Percentiles rank a stretch among this genome's conserved stretches.
Conservation (phyloP, 2,888 invertebrate genomes). For the Temnothorax rugatulus region DNA sequence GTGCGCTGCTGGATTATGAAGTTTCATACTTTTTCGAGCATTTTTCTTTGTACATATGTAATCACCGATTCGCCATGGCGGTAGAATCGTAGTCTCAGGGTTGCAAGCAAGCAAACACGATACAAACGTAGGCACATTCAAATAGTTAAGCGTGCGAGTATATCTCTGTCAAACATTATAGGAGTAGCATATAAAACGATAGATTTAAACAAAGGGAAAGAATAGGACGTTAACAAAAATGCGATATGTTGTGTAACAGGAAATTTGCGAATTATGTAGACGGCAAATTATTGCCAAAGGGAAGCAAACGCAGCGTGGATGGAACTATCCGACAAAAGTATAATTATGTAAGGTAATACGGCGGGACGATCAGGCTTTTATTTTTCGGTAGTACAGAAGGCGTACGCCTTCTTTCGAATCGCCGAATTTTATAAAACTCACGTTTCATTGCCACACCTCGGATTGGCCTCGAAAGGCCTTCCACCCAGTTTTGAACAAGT, state of each 20-base stretch:
- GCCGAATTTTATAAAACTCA: constrained; percentile 6
- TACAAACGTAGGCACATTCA: constrained; percentile 76
- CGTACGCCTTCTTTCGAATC: background rate
- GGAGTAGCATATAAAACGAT: constrained; percentile 63
- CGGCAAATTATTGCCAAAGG: constrained; percentile 10
- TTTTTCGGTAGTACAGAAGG: background rate
- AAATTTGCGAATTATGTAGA: constrained; percentile 23
- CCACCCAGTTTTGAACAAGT: background rate
- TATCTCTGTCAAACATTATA: constrained; percentile 74
- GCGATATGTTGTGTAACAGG: constrained; percentile 51
- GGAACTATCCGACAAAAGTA: constrained; percentile 1
- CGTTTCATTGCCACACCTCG: background rate
- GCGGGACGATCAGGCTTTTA: constrained; percentile 17
- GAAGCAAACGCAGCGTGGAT: background rate
- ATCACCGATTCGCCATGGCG: constrained; percentile 79
- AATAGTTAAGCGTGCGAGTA: constrained; percentile 74
- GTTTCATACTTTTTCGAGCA: constrained; percentile 56
- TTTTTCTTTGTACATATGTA: constrained; percentile 61
- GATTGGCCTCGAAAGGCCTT: background rate
- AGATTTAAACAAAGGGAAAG: constrained; percentile 62
- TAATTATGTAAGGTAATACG: background rate
- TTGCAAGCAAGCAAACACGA: constrained; percentile 78
- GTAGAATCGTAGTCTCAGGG: constrained; percentile 83
- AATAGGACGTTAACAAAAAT: constrained; percentile 46
- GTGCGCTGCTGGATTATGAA: constrained; percentile 41